phyloP scores from a whole-genome alignment of 2,888 invertebrate genomes.

The Orthosia incerta region DNA sequence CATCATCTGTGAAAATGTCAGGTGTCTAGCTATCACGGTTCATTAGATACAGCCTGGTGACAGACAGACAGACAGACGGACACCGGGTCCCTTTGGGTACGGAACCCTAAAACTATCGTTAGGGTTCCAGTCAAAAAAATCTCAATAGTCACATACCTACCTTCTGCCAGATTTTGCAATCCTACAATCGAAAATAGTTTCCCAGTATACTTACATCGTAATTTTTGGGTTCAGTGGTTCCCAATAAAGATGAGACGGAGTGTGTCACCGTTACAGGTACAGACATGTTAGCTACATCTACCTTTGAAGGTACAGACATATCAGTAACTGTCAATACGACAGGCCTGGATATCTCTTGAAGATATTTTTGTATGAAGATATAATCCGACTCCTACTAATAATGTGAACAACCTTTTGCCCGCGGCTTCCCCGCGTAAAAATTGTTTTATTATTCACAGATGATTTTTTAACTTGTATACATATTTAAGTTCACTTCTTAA shows the following conservation, averaged over 20 bases:
- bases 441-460: no score
- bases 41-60: no score
- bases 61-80: no score
- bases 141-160: no score
- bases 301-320: constrained; percentile 26
- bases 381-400: neutral
- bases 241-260: constrained; percentile 36
- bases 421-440: no score
- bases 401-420: neutral
- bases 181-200: constrained; percentile 4
- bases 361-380: constrained; percentile 14
- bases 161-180: neutral
- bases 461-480: no score
- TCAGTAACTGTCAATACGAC: constrained; percentile 30
- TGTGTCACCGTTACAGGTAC: constrained; percentile 42
- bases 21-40: no score
- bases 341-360: neutral
- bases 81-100: no score
- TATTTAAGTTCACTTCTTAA: no score
- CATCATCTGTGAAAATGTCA: no score
- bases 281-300: constrained; percentile 4
- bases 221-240: constrained; percentile 67
- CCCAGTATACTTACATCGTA: constrained; percentile 27
- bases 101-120: no score
- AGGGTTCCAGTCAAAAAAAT: no score